Base-by-base conservation (phyloP, 2,113 vertebrate genomes). In the Pterophyllum scalare region DNA sequence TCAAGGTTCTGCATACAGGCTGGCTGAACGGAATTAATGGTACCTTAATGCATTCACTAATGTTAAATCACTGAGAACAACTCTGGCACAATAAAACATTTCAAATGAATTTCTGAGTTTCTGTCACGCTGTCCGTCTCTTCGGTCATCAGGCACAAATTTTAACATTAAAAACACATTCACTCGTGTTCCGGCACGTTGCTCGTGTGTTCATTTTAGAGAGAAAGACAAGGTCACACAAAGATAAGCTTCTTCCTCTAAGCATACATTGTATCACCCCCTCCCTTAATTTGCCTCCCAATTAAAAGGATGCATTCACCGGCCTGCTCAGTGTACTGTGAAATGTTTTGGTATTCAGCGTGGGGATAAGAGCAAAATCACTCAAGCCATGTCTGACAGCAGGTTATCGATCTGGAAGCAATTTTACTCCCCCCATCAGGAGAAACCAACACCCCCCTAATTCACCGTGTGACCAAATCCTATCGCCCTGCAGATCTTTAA, bases 381-480 rank as follows among this genome's bases (percentile, higher is more conserved):
- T 91, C 86, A 84, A 77, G 84, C 64, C 89, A n/a, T 81, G 81
- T 91, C 91, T 87, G 91, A 90, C 89, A 86, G 89, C 86, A 60
- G 74, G 76, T 85, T 90, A 92, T 94, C 14, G 89, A 94, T 91
- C 89, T 17, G 20, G 5, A 80, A 61, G 83, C 82, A 83, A 64
- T 91, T 91, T 91, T 91, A 83, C 80, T 82, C 81, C 24, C 24
- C 35, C 58, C 67, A 79, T 87, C 70, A n/a, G 54, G 77, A 83
- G 86, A 84, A 91, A 52, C 38, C 62, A 79, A 35, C 33, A 10
- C 22, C 81, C 59, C 19, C 17, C 62, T 70, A 65, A 87, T 85
- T 84, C 86, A 81, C 76, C 1, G 19, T 64, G 72, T 59, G 87
- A 75, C 85, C 84, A 72, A 81, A 85, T 84, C 57, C 57, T 80